A percentile compares a stretch with the other conserved stretches of the same genome.
Conservation (phyloP, 2,797 vertebrate species). For the Okamejei kenojei region DNA sequence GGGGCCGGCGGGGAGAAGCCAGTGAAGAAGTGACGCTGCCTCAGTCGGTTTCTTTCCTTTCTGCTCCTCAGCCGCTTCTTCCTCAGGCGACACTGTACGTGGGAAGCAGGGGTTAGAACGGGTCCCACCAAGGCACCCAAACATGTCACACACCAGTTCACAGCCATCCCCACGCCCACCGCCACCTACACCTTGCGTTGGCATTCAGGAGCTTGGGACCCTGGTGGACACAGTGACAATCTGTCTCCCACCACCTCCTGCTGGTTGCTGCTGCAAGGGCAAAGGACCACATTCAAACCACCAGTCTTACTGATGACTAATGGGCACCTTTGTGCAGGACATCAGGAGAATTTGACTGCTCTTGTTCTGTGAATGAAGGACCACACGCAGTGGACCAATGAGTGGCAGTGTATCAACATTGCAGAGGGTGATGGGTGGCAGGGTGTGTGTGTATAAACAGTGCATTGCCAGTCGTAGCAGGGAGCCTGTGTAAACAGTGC, state of each 20-base stretch:
- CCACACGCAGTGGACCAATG: neutral
- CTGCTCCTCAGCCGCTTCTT: conserved; percentile 60
- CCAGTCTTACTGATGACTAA: too few relatives aligned
- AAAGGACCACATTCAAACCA: too few relatives aligned
- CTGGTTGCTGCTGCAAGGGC: too few relatives aligned
- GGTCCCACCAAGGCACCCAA: neutral
- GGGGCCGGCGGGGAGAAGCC: conserved; percentile 42
- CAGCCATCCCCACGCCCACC: too few relatives aligned
- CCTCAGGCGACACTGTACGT: conserved; percentile 20
- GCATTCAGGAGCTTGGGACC: too few relatives aligned
- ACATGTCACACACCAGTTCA: too few relatives aligned
- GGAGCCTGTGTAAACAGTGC: neutral
- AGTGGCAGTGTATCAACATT: neutral
- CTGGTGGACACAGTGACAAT: too few relatives aligned
- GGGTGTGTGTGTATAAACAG: neutral
- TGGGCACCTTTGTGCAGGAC: too few relatives aligned
- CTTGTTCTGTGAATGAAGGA: too few relatives aligned
- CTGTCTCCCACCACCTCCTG: too few relatives aligned
- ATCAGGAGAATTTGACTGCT: too few relatives aligned
- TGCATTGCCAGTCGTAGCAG: neutral
- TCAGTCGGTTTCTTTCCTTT: conserved; percentile 62
- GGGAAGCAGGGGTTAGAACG: neutral
- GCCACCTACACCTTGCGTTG: too few relatives aligned
- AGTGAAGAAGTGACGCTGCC: conserved; percentile 43
- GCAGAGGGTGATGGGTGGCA: neutral